phyloP scores from a whole-genome alignment of 2,888 invertebrate species.

The Chorisops tibialis region DNA sequence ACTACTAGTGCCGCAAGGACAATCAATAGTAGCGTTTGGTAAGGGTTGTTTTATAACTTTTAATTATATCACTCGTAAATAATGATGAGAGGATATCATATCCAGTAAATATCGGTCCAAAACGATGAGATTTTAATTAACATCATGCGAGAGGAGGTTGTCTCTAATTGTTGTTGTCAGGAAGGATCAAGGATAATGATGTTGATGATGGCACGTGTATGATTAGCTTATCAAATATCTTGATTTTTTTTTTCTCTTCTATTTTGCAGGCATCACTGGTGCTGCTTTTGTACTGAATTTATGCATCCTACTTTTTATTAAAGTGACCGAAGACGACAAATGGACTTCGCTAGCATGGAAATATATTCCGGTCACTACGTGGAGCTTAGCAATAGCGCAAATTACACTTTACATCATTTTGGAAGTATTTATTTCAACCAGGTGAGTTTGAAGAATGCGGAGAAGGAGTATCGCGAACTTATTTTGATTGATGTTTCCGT shows the following conservation, averaged over 20 bases:
- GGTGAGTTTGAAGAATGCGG: conserved; percentile 41
- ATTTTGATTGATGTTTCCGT: conserved; percentile 14
- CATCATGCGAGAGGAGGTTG: too few species aligned
- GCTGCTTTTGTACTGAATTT: conserved; percentile 49
- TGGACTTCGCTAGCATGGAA: conserved; percentile 50
- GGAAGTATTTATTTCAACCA: conserved; percentile 54
- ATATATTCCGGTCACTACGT: conserved; percentile 59
- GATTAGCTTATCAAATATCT: too few species aligned
- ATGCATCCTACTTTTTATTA: conserved; percentile 39
- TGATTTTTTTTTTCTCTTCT: not conserved
- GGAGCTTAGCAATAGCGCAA: conserved; percentile 61
- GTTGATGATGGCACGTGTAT: too few species aligned
- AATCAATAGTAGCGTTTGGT: conserved; percentile 49
- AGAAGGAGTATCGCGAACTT: not conserved
- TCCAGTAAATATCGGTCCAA: too few species aligned
- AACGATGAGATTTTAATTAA: too few species aligned
- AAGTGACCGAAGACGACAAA: conserved; percentile 43
- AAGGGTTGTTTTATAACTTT: conserved; percentile 36
- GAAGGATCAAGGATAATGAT: too few species aligned
- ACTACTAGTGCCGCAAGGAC: conserved; percentile 56
- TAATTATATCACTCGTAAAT: not conserved
- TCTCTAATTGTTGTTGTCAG: not conserved
- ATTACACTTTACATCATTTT: conserved; percentile 61
- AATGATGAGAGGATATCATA: too few species aligned
- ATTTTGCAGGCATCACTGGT: conserved; percentile 44